phyloP scores from a whole-genome alignment of 2,888 invertebrate genomes.

The Amorpha juglandis region DNA sequence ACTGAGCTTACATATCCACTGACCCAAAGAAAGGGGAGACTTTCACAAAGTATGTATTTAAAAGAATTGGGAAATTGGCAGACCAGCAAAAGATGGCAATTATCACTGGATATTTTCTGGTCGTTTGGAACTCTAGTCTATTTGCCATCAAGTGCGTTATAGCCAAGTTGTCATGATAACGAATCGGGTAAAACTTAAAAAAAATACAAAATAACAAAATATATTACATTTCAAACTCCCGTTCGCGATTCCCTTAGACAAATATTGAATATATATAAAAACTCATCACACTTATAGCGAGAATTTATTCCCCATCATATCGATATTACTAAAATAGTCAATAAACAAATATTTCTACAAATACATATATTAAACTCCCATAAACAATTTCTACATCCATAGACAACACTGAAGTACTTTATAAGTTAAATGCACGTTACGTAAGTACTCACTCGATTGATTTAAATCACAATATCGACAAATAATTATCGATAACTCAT shows the following conservation, averaged over 20 bases:
- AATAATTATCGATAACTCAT: background rate
- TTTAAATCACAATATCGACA: slow-evolving; percentile 16
- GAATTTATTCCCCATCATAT: background rate
- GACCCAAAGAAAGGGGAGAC: background rate
- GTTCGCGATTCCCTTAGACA: too few species aligned
- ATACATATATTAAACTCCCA: slow-evolving; percentile 13
- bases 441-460: slow-evolving; percentile 20
- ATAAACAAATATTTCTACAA: background rate
- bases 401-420: background rate
- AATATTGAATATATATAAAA: background rate
- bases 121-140: background rate
- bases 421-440: slow-evolving; percentile 16
- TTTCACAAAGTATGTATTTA: too few species aligned
- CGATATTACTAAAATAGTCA: slow-evolving; percentile 3
- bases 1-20: background rate
- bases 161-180: background rate
- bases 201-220: background rate
- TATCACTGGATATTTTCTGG: too few species aligned
- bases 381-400: slow-evolving; percentile 7
- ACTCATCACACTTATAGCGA: background rate
- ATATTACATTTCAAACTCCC: too few species aligned
- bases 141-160: background rate
- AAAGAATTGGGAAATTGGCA: background rate
- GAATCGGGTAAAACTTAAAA: background rate
- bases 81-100: background rate